Conservation (phyloP, 2,113 vertebrate genomes). For the Embiotoca jacksoni region DNA sequence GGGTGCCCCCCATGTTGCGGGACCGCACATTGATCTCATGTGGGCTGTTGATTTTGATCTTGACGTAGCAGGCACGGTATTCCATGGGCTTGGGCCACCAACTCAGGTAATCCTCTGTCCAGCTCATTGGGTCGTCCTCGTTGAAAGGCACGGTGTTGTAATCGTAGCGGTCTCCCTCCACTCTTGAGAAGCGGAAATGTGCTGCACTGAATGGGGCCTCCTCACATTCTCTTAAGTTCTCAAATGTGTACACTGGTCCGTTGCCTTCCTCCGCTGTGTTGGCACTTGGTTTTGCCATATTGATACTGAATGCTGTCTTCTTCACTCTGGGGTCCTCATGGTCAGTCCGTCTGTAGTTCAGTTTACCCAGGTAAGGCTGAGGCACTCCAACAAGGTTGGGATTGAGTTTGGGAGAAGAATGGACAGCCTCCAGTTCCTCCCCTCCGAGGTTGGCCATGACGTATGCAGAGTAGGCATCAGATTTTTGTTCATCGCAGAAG, state of each 20-base stretch:
- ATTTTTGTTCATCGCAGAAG: conserved; percentile 93
- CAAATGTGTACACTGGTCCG: conserved; percentile 93
- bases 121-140: conserved; percentile 96
- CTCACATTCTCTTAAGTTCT: conserved; percentile 92
- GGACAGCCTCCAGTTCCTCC: conserved; percentile 93
- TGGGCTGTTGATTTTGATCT: conserved; percentile 91
- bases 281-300: conserved; percentile 91
- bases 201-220: conserved; percentile 90
- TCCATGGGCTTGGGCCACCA: conserved; percentile 99
- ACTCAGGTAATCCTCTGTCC: conserved; percentile 95
- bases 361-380: conserved; percentile 91
- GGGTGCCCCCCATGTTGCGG: conserved; percentile 96
- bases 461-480: conserved; percentile 92
- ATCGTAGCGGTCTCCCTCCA: conserved; percentile 94
- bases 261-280: conserved; percentile 92
- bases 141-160: conserved; percentile 97
- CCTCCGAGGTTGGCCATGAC: conserved; percentile 94
- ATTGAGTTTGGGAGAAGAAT: conserved; percentile 92
- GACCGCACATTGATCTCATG: conserved; percentile 95
- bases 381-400: conserved; percentile 93
- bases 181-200: conserved; percentile 96
- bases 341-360: conserved; percentile 94
- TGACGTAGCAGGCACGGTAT: conserved; percentile 96
- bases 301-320: conserved; percentile 96
- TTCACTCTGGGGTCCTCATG: conserved; percentile 90